phyloP scores from a whole-genome alignment of 2,113 vertebrate genomes.

The Hyperopisus bebe region DNA sequence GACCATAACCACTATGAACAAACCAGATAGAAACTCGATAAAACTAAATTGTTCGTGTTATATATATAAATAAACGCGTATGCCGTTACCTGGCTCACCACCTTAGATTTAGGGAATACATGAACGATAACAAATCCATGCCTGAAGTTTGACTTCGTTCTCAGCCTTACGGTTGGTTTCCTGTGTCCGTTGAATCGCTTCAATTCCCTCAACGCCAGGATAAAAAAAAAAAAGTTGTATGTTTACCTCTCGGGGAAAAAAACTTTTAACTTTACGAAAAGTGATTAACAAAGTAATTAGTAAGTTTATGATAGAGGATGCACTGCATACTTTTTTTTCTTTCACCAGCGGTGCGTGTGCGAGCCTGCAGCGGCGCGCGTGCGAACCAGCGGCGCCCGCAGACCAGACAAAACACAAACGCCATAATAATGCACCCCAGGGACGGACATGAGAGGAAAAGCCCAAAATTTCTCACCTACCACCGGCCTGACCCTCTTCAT shows the following conservation, averaged over 20 bases:
- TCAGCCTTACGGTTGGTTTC: background rate
- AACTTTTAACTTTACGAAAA: background rate
- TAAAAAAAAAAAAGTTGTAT: background rate
- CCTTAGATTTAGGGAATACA: background rate
- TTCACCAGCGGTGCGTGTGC: background rate
- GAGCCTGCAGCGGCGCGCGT: too few species aligned
- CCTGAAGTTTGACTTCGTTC: background rate
- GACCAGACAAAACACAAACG: background rate
- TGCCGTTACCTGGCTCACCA: background rate
- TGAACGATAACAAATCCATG: background rate
- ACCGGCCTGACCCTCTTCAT: slow-evolving; percentile 16
- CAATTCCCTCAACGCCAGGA: background rate
- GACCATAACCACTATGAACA: background rate
- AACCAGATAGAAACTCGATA: background rate
- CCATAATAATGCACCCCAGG: background rate
- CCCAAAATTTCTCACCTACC: slow-evolving; percentile 11
- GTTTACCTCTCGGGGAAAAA: background rate
- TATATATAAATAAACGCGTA: background rate
- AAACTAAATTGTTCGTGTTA: background rate
- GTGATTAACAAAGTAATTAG: background rate
- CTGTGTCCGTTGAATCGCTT: background rate
- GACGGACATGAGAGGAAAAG: too few species aligned
- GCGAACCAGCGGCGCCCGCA: too few species aligned
- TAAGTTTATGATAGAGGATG: background rate
- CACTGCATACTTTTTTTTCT: background rate